Conservation (phyloP, 1,140 invertebrate species). For the Hyles vespertilio region DNA sequence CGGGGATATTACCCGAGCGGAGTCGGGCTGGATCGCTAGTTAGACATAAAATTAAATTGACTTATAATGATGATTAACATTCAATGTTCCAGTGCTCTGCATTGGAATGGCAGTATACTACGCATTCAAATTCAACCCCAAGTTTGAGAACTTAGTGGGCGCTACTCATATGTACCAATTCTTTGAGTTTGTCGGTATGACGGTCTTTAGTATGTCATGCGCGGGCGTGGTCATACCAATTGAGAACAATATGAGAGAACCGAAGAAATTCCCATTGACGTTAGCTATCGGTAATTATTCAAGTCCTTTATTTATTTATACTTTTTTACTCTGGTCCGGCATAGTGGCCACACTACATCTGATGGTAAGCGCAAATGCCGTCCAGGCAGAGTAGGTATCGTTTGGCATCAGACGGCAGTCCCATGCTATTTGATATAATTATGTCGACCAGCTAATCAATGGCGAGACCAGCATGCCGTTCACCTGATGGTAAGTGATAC, state of each 20-base stretch:
- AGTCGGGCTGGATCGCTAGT: no score
- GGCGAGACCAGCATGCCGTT: no score
- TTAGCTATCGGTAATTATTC: conserved; percentile 33
- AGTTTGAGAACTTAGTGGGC: conserved; percentile 20
- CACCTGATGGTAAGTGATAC: no score
- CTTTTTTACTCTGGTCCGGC: no score
- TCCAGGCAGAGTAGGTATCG: no score
- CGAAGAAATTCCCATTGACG: conserved; percentile 33
- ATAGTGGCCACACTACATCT: no score
- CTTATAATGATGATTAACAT: not conserved
- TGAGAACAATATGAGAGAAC: conserved; percentile 56
- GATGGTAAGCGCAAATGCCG: no score
- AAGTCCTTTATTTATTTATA: not conserved
- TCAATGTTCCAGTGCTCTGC: conserved; percentile 31
- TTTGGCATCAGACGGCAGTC: no score
- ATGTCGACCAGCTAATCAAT: no score
- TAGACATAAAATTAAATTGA: no score
- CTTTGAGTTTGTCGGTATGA: conserved; percentile 48
- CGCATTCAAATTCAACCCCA: conserved; percentile 31
- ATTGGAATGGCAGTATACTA: conserved; percentile 39
- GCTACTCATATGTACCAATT: conserved; percentile 17
- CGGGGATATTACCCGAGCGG: no score
- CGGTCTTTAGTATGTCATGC: conserved; percentile 56
- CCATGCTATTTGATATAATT: no score
- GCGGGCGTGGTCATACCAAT: conserved; percentile 50